phyloP scores from a whole-genome alignment of 1,140 invertebrate genomes.

The Galendromus occidentalis region DNA sequence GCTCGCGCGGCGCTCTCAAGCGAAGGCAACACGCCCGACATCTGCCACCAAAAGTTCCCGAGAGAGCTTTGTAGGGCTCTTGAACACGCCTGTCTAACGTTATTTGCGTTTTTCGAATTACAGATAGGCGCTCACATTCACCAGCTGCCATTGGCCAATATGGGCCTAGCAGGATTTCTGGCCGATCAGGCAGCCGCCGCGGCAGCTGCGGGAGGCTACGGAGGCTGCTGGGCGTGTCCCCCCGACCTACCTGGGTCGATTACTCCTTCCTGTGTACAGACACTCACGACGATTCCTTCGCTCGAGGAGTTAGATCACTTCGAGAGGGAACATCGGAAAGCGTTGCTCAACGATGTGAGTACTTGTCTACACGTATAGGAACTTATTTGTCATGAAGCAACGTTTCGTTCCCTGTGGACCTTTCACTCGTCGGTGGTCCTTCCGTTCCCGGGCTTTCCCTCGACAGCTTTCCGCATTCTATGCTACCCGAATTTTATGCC shows the following conservation, averaged over 20 bases:
- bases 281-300: conserved; percentile 2
- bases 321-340: neutral
- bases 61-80: too few relatives aligned
- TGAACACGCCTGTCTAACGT: too few relatives aligned
- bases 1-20: too few relatives aligned
- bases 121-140: conserved; percentile 5
- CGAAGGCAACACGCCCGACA: too few relatives aligned
- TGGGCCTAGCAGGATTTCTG: neutral
- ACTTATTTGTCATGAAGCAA: too few relatives aligned
- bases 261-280: conserved; percentile 9
- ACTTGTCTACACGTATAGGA: neutral
- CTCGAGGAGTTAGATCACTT: conserved; percentile 10
- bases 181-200: neutral
- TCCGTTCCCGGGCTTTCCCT: too few relatives aligned
- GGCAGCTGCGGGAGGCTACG: neutral
- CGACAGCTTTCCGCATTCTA: too few relatives aligned
- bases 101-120: neutral
- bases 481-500: too few relatives aligned
- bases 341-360: conserved; percentile 10
- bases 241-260: neutral
- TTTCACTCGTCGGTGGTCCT: too few relatives aligned
- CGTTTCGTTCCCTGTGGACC: too few relatives aligned
- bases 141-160: conserved; percentile 1
- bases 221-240: conserved; percentile 7
- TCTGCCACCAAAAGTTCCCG: too few relatives aligned